Evolutionary conservation across 2,113 vertebrate genomes (phyloP).

Genomic region (Jacana jacana): DNA sequence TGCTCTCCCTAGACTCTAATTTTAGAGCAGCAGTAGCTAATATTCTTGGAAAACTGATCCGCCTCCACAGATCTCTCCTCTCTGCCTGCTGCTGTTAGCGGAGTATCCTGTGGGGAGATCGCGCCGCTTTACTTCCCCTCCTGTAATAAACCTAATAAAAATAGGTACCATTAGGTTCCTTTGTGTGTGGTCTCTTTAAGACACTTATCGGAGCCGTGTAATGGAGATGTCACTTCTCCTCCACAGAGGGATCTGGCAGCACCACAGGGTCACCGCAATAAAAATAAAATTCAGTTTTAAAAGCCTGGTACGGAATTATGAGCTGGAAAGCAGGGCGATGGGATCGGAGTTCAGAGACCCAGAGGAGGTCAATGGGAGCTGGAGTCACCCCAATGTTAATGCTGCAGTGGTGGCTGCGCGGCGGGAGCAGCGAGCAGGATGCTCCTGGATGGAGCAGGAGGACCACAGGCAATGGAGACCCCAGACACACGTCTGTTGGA

Average conservation of each 20-base stretch:
- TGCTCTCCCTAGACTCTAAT: constrained; percentile 72
- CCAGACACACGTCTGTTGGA: neutral
- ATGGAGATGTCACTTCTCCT: constrained; percentile 66
- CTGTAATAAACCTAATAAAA: constrained; percentile 71
- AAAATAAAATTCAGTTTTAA: constrained; percentile 53
- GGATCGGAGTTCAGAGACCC: neutral
- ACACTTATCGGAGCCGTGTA: constrained; percentile 57
- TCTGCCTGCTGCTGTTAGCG: constrained; percentile 53
- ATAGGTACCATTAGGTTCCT: constrained; percentile 64
- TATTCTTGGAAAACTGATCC: constrained; percentile 68
- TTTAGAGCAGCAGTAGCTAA: constrained; percentile 71
- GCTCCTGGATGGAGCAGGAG: neutral
- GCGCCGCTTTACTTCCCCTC: constrained; percentile 53
- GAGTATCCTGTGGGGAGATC: constrained; percentile 63
- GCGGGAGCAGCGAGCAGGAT: neutral
- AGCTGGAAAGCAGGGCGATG: neutral
- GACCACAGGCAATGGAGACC: rapidly evolving
- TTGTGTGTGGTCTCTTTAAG: constrained; percentile 66
- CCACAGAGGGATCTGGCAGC: constrained; percentile 19
- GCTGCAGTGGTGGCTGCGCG: neutral
- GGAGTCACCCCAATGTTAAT: neutral
- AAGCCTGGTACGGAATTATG: neutral
- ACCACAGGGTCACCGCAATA: constrained; percentile 29
- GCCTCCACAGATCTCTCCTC: constrained; percentile 58
- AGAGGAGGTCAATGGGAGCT: neutral